Evolutionary conservation across 2,113 vertebrate species (phyloP).

Genomic region (Noturus placidus): DNA sequence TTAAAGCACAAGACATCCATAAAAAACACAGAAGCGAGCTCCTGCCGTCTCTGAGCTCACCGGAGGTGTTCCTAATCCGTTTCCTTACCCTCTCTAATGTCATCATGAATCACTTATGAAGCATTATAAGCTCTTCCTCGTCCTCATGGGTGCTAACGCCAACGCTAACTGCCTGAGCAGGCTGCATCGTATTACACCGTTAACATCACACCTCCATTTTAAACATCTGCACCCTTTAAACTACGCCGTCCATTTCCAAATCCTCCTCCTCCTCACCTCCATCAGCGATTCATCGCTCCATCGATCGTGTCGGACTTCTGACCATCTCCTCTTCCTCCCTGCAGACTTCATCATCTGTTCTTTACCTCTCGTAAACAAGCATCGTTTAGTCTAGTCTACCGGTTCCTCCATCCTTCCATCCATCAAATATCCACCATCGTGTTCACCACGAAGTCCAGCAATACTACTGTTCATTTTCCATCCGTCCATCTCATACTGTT

Average conservation of each 20-base stretch:
- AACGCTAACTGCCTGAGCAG: slow-evolving; percentile 10
- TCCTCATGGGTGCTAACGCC: slow-evolving; percentile 3
- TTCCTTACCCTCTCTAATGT: slow-evolving; percentile 14
- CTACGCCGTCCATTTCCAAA: not conserved
- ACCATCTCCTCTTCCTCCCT: not conserved
- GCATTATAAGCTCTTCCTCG: slow-evolving; percentile 11
- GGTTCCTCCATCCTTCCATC: not conserved
- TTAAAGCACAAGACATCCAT: not conserved
- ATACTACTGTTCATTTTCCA: not conserved
- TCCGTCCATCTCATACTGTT: not conserved
- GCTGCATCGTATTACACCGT: slow-evolving; percentile 15
- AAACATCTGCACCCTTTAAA: slow-evolving; percentile 33
- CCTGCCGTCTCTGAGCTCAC: slow-evolving; percentile 10
- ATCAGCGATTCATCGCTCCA: not conserved
- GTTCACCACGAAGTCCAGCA: not conserved
- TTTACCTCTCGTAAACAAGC: not conserved
- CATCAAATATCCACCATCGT: not conserved
- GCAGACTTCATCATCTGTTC: not conserved
- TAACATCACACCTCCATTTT: slow-evolving; percentile 25
- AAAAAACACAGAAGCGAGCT: not conserved
- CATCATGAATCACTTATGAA: slow-evolving; percentile 19
- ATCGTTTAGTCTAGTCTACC: not conserved
- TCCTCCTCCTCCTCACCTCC: not conserved
- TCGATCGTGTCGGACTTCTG: not conserved
- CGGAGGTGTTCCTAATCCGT: slow-evolving; percentile 22